Base-by-base conservation (phyloP, 2,113 vertebrate genomes). In the Ptychochromis oligacanthus region DNA sequence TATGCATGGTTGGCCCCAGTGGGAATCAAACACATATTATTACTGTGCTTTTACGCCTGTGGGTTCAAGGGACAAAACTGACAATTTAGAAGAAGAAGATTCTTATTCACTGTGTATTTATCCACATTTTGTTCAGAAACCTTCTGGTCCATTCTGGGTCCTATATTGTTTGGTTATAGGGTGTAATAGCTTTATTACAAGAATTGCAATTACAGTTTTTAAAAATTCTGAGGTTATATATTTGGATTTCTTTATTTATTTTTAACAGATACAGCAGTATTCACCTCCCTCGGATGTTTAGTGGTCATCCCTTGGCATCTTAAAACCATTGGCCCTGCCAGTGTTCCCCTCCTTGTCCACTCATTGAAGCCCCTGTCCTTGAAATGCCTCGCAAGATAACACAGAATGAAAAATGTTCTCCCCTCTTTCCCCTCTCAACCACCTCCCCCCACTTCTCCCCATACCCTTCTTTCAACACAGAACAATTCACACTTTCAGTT, bases 321-420 rank as follows among this genome's bases (percentile, higher is more conserved):
- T 13, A 54, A 62, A 77, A 31, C 34, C 24, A 31, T 5, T 11
- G 55, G 26, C 1, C 60, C 18, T 17, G 26, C 22, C 10, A n/a
- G 7, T 28, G 34, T 31, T 76, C n/a, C n/a, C n/a, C n/a, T n/a
- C n/a, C n/a, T n/a, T n/a, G n/a, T n/a, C n/a, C 46, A 28, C 49
- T 12, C 79, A 76, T 14, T 26, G 34, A 61, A 60, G 34, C 59
- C 38, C 18, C n/a, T 46, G 67, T 61, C 83, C 74, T 88, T 84
- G 65, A 88, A 85, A 75, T 11, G 79, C 56, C 64, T 77, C 38
- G n/a, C 18, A 55, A 77, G 28, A 85, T 81, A 75, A 76, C 26
- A 46, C 60, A 58, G 76, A 72, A 80, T 85, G 80, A 80, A 80
- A 80, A 86, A 80, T 77, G 70, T 57, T 26, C 54, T 43, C 10